phyloP scores from a whole-genome alignment of 2,113 vertebrate species.

The Corvus hawaiiensis region DNA sequence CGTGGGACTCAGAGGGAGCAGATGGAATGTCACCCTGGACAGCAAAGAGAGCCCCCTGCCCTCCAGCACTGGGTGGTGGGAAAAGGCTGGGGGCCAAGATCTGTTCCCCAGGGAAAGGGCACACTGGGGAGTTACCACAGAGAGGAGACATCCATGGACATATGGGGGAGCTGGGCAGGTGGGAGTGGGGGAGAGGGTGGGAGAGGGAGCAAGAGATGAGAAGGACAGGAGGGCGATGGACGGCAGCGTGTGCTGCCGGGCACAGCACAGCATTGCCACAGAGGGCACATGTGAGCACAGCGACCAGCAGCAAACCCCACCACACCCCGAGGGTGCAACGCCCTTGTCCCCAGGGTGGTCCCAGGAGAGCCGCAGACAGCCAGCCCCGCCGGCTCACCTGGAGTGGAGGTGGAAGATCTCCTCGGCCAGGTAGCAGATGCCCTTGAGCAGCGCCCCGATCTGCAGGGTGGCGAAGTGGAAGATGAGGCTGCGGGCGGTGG shows the following conservation, averaged over 20 bases:
- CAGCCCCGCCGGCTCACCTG: conserved; percentile 37
- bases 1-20: neutral
- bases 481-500: neutral
- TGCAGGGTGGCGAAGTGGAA: conserved; percentile 24
- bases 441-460: conserved; percentile 39
- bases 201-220: neutral
- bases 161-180: rapidly evolving
- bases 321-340: rapidly evolving
- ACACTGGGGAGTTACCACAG: neutral
- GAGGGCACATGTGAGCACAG: rapidly evolving
- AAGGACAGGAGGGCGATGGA: neutral
- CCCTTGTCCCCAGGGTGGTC: neutral
- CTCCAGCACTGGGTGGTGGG: neutral
- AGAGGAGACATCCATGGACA: neutral
- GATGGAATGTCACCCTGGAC: neutral
- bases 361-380: neutral
- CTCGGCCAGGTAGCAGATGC: conserved; percentile 42
- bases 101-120: neutral
- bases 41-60: neutral
- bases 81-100: neutral
- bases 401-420: conserved; percentile 60
- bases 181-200: neutral
- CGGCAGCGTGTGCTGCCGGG: rapidly evolving
- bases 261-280: neutral
- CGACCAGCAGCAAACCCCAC: neutral